Base-by-base conservation (phyloP, 2,113 vertebrate genomes). In the Python bivittatus region DNA sequence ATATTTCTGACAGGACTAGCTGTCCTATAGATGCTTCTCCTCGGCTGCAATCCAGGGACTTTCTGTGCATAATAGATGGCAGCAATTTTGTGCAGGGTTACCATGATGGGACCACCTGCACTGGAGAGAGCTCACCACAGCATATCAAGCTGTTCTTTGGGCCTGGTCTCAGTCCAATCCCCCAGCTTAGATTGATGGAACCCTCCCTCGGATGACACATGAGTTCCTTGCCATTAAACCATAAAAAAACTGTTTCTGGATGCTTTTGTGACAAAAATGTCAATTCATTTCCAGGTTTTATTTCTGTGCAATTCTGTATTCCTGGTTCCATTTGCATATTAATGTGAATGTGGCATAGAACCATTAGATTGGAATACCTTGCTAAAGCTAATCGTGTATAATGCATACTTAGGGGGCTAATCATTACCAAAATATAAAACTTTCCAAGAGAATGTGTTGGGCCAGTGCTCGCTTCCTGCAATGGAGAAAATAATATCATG, bases 1-100 rank as follows among this genome's bases (percentile, higher is more conserved):
- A 98, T 98, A 97, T 97, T 97, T 98, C 97, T 99, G 99, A 99
- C 99, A 98, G 97, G 97, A 98, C 99, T 99, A 98, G 98, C 99
- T 99, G 97, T 97, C 97, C 97, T 98, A 95, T 97, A 97, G 97
- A 97, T 97, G 98, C 95, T 96, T 97, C 89, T 96, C 96, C 97
- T 97, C 98, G 98, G 97, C 98, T 98, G 96, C 92, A 93, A 96
- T 98, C 97, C 98, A 97, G 98, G 96, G 96, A 97, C 96, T 96
- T 96, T 95, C 97, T 94, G 96, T 60, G 90, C 95, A 97, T 99
- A 99, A 99, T 99, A 98, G 98, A 99, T 99, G 97, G 98, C 96
- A 98, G 98, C 98, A 98, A 99, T 99, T 99, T 99, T 98, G 97
- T 86, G 93, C 97, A 98, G 97, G 98, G 98, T 99, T 98, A 97